These are phyloP conservation scores for Calidris pugnax DNA, from an alignment of 2,113 vertebrate species.

Conservation along the genomic window DNA sequence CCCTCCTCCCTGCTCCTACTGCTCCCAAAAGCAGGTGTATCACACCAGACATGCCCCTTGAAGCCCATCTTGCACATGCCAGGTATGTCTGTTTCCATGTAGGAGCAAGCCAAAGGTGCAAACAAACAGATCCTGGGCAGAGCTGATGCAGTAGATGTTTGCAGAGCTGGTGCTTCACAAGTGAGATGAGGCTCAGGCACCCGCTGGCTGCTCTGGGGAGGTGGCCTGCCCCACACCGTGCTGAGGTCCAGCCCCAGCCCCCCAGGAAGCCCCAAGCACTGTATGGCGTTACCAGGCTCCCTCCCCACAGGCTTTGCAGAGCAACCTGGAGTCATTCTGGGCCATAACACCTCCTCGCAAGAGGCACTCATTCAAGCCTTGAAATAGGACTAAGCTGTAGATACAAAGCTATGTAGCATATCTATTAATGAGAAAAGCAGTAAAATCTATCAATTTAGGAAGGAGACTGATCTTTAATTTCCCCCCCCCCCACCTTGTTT, in stretches of 20 bases:
- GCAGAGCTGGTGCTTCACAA: not conserved
- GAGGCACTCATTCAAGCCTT: not conserved
- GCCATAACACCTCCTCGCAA: too few relatives aligned
- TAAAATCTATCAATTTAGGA: not conserved
- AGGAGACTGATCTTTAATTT: not conserved
- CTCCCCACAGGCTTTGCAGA: not conserved
- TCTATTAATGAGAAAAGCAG: not conserved
- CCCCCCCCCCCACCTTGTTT: not conserved
- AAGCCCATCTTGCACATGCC: fast-evolving
- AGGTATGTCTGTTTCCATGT: fast-evolving
- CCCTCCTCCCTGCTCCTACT: not conserved
- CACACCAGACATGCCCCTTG: not conserved
- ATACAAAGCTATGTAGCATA: not conserved
- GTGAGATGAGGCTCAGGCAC: not conserved
- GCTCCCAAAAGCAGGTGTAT: not conserved
- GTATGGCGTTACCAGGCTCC: not conserved
- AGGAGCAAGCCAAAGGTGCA: not conserved
- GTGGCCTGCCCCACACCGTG: fast-evolving
- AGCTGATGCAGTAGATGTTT: not conserved
- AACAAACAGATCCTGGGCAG: not conserved
- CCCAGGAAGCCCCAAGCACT: not conserved
- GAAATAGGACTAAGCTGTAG: not conserved
- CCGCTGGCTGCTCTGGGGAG: not conserved
- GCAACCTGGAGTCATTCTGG: not conserved
- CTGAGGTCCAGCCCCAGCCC: not conserved